phyloP scores from a whole-genome alignment of 2,888 invertebrate genomes.

The Anaspis maculata region DNA sequence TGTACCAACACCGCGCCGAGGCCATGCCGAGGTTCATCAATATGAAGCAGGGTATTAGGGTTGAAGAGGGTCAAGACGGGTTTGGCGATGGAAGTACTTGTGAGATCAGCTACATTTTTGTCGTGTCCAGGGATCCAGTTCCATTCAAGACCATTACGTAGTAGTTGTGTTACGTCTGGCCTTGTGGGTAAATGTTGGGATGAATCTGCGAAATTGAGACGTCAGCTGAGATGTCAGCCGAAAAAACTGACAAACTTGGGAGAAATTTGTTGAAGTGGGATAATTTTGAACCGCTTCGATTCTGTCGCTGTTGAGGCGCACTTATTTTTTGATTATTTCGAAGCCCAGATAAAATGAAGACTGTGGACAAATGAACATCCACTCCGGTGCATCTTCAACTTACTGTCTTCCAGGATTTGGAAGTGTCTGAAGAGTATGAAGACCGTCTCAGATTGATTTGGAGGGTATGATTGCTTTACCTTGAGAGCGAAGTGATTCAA shows the following conservation, averaged over 20 bases:
- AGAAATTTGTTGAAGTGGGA: not conserved
- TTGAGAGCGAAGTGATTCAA: constrained; percentile 2
- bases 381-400: constrained; percentile 1
- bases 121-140: constrained; percentile 1
- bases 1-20: constrained; percentile 1
- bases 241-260: not conserved
- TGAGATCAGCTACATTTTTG: not conserved
- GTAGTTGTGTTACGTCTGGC: not conserved
- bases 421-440: constrained; percentile 1
- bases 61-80: constrained; percentile 1
- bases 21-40: not conserved
- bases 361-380: not conserved
- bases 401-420: not conserved
- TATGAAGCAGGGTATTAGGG: not conserved
- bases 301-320: not conserved
- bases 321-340: not conserved
- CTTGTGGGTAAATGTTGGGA: not conserved
- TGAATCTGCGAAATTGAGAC: constrained; percentile 1
- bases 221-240: too few species aligned
- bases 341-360: not conserved
- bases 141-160: not conserved
- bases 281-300: constrained; percentile 1
- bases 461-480: constrained; percentile 7
- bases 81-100: not conserved
- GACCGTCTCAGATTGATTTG: constrained; percentile 7